phyloP scores from a whole-genome alignment of 2,888 invertebrate genomes.

The Orchestes rusci region DNA sequence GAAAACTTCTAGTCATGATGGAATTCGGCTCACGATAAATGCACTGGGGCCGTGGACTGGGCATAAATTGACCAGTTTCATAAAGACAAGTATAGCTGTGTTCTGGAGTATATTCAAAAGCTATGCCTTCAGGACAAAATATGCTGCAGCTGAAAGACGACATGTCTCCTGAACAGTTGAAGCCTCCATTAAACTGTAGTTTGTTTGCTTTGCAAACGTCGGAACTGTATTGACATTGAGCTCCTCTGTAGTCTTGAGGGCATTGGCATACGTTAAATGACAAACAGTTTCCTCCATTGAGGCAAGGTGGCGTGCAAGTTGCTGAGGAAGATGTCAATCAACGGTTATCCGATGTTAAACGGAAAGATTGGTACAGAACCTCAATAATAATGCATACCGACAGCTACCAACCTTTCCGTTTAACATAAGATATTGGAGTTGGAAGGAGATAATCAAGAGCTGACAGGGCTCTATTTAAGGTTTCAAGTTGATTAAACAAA shows the following conservation, averaged over 20 bases:
- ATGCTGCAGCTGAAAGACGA: constrained; percentile 58
- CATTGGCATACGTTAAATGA: constrained; percentile 73
- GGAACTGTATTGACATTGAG: constrained; percentile 63
- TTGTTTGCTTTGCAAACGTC: constrained; percentile 55
- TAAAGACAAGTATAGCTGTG: constrained; percentile 60
- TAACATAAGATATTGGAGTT: no score
- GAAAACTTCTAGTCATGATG: no score
- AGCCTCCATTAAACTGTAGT: constrained; percentile 69
- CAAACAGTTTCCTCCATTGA: constrained; percentile 76
- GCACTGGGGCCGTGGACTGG: constrained; percentile 67
- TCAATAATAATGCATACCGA: no score
- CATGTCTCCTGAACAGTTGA: constrained; percentile 59
- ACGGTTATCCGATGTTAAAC: no score
- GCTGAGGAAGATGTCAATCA: constrained; percentile 41
- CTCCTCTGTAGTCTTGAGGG: constrained; percentile 60
- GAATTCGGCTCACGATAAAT: constrained; percentile 49
- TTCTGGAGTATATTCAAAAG: constrained; percentile 56
- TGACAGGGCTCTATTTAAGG: no score
- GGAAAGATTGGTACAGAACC: no score
- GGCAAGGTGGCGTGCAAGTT: constrained; percentile 63
- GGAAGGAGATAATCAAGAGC: no score
- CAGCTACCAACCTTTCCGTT: no score
- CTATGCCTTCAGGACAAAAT: constrained; percentile 57
- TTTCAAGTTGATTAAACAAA: no score
- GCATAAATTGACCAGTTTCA: constrained; percentile 57